Percentiles rank a stretch among this genome's conserved stretches.
Conservation (phyloP, 2,797 vertebrate genomes). For the Liasis olivaceus region DNA sequence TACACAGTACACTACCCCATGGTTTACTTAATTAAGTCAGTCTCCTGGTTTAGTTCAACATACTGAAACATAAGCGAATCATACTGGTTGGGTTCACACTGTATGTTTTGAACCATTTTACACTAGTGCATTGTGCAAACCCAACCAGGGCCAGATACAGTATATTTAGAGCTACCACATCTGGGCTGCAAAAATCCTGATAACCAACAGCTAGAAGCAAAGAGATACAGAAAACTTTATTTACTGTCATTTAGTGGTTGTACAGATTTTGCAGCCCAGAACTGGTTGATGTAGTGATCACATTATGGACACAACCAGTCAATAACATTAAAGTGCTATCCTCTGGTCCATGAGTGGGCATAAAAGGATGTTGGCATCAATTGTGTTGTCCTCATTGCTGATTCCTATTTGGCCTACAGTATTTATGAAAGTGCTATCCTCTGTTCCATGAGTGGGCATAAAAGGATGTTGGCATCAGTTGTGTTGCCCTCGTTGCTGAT, state of each 20-base stretch:
- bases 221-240: not conserved
- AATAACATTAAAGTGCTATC: not conserved
- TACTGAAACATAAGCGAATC: not conserved
- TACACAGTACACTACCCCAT: not conserved
- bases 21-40: not conserved
- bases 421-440: not conserved
- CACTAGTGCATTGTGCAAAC: not conserved
- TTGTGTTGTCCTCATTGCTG: not conserved
- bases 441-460: not conserved
- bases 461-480: not conserved
- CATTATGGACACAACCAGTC: not conserved
- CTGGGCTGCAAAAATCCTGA: not conserved
- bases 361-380: not conserved
- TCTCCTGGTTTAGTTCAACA: not conserved
- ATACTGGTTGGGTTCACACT: not conserved
- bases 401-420: not conserved
- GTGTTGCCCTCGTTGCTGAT: not conserved
- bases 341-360: not conserved
- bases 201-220: too few relatives aligned
- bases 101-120: not conserved
- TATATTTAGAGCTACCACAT: not conserved
- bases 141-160: not conserved
- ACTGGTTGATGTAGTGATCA: not conserved
- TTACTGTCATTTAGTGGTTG: not conserved
- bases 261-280: not conserved